Conservation (phyloP, 37 sponge, comb jelly and placozoan species). For the Dysidea cf. avara region DNA sequence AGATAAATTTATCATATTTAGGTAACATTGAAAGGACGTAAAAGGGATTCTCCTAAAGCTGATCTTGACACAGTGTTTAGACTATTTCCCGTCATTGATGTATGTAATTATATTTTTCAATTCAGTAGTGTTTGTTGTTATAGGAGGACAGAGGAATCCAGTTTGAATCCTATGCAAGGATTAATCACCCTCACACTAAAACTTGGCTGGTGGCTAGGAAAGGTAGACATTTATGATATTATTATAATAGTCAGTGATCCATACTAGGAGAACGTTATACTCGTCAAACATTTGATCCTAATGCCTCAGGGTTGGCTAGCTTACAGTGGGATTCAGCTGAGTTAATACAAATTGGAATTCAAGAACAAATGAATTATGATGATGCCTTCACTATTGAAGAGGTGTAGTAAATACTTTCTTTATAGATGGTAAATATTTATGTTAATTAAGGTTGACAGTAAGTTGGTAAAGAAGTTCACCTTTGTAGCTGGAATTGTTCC, state of each 20-base stretch:
- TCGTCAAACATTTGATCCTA: conserved; percentile 17
- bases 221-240: conserved; percentile 9
- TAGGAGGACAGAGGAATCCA: conserved; percentile 53
- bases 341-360: conserved; percentile 31
- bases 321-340: conserved; percentile 73
- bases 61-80: conserved; percentile 59
- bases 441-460: conserved; percentile 45
- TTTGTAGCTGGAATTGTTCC: conserved; percentile 77
- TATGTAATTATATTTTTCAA: too few species aligned
- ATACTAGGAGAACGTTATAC: conserved; percentile 8
- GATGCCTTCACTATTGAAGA: conserved; percentile 76
- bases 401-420: conserved; percentile 4
- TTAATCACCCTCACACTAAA: conserved; percentile 52
- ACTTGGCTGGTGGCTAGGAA: conserved; percentile 68
- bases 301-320: conserved; percentile 33
- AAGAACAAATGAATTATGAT: conserved; percentile 50
- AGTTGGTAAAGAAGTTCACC: conserved; percentile 70
- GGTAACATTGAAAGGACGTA: too few species aligned
- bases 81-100: conserved; percentile 56
- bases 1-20: too few species aligned
- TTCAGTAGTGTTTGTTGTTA: too few species aligned
- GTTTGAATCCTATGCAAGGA: conserved; percentile 62
- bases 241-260: too few species aligned
- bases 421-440: background rate
- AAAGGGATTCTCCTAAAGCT: background rate